Percentiles rank a stretch among this genome's conserved stretches.
These are phyloP conservation scores for Drosophila orosa DNA, from an alignment of 1,140 invertebrate species.

Conservation along the genomic window DNA sequence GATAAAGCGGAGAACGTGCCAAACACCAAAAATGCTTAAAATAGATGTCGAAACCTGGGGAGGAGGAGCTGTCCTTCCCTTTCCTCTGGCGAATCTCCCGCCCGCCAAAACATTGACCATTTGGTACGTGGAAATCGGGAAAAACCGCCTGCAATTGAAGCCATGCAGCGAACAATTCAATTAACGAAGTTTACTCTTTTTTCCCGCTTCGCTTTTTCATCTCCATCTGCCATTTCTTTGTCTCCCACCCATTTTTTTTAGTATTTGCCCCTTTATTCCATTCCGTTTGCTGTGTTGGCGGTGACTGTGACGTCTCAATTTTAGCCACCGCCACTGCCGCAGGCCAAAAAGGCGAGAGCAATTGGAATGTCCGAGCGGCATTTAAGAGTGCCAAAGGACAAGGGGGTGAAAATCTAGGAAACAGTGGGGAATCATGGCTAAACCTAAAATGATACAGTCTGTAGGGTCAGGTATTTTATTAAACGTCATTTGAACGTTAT, in stretches of 20 bases:
- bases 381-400: constrained; percentile 19
- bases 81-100: background rate
- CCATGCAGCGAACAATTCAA: constrained; percentile 75
- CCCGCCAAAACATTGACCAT: constrained; percentile 18
- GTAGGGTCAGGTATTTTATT: too few species aligned
- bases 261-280: constrained; percentile 19
- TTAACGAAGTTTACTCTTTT: constrained; percentile 69
- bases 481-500: too few species aligned
- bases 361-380: constrained; percentile 40
- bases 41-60: constrained; percentile 48
- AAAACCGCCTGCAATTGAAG: constrained; percentile 61
- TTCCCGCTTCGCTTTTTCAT: constrained; percentile 6
- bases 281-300: constrained; percentile 62
- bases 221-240: background rate
- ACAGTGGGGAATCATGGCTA: constrained; percentile 1
- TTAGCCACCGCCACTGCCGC: constrained; percentile 55
- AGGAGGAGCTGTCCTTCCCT: background rate
- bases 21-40: constrained; percentile 65
- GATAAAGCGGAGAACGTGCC: constrained; percentile 70
- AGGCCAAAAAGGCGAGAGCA: constrained; percentile 54
- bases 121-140: constrained; percentile 1
- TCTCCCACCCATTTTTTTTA: background rate
- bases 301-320: constrained; percentile 75
- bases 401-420: constrained; percentile 16
- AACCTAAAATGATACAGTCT: background rate